These are phyloP conservation scores for Drosophila lacicola DNA, from an alignment of 2,888 invertebrate genomes.

Conservation along the genomic window DNA sequence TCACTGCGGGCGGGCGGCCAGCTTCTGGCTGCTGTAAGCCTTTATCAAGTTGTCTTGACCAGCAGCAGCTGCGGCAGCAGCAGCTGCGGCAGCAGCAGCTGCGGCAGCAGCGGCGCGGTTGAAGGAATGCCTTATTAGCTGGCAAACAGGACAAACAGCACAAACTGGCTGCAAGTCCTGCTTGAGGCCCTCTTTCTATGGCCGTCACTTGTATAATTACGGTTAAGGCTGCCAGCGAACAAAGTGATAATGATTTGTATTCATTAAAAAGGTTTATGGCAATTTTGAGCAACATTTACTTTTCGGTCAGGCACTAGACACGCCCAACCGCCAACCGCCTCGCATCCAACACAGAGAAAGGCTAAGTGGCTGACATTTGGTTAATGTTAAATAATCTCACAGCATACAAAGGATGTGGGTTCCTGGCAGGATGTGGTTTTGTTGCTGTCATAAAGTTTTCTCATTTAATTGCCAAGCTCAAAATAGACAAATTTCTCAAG, in stretches of 20 bases:
- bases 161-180: constrained; percentile 26
- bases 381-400: constrained; percentile 37
- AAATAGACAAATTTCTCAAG: constrained; percentile 34
- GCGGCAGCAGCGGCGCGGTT: constrained; percentile 6
- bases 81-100: constrained; percentile 18
- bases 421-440: constrained; percentile 21
- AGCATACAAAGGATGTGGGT: constrained; percentile 14
- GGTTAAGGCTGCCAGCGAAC: constrained; percentile 67
- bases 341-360: neutral
- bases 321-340: neutral
- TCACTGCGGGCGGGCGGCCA: constrained; percentile 34
- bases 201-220: constrained; percentile 66
- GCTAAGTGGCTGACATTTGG: constrained; percentile 35
- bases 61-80: constrained; percentile 16
- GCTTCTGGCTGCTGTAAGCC: constrained; percentile 43
- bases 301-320: constrained; percentile 35
- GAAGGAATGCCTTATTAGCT: constrained; percentile 74
- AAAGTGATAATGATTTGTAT: constrained; percentile 82
- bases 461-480: constrained; percentile 37
- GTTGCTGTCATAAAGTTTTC: constrained; percentile 34
- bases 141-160: constrained; percentile 42
- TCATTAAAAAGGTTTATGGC: constrained; percentile 80
- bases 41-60: constrained; percentile 71
- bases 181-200: constrained; percentile 27
- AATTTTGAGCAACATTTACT: constrained; percentile 75